phyloP scores from a whole-genome alignment of 2,113 vertebrate species.

The Apistogramma diplotaenia region DNA sequence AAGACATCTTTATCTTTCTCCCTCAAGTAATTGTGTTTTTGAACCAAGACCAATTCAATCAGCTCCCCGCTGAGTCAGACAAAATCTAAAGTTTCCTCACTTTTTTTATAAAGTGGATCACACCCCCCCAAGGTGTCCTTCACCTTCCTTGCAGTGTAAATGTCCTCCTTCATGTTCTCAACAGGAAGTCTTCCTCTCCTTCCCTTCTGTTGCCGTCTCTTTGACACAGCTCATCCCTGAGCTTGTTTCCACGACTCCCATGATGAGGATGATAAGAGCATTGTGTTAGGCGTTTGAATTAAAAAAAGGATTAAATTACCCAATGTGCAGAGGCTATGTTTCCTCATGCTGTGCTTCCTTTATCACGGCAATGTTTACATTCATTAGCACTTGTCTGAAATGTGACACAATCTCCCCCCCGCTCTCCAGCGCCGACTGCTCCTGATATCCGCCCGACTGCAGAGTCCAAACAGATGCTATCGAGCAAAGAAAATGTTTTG shows the following conservation, averaged over 20 bases:
- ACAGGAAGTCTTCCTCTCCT: constrained; percentile 44
- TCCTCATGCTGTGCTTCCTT: constrained; percentile 67
- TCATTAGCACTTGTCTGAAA: constrained; percentile 82
- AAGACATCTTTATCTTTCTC: constrained; percentile 51
- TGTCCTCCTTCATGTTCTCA: constrained; percentile 64
- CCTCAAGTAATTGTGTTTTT: constrained; percentile 62
- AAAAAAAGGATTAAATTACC: constrained; percentile 72
- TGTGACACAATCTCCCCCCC: constrained; percentile 52
- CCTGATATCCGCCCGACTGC: constrained; percentile 48
- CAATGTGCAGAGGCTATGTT: constrained; percentile 38
- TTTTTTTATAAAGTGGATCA: constrained; percentile 51
- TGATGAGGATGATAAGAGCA: constrained; percentile 78
- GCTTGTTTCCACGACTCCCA: constrained; percentile 61
- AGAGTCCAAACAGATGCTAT: constrained; percentile 77
- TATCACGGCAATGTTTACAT: constrained; percentile 76
- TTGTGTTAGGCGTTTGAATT: constrained; percentile 76
- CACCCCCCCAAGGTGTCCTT: constrained; percentile 45
- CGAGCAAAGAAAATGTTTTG: constrained; percentile 74
- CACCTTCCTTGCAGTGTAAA: constrained; percentile 56
- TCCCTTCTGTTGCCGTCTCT: constrained; percentile 6
- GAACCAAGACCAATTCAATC: constrained; percentile 53
- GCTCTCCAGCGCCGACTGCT: constrained; percentile 21
- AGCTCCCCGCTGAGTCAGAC: constrained; percentile 42
- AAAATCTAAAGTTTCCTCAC: constrained; percentile 36
- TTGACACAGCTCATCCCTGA: constrained; percentile 46